Conservation (phyloP, 2,797 vertebrate genomes). For the Gymnoscopelus braueri region DNA sequence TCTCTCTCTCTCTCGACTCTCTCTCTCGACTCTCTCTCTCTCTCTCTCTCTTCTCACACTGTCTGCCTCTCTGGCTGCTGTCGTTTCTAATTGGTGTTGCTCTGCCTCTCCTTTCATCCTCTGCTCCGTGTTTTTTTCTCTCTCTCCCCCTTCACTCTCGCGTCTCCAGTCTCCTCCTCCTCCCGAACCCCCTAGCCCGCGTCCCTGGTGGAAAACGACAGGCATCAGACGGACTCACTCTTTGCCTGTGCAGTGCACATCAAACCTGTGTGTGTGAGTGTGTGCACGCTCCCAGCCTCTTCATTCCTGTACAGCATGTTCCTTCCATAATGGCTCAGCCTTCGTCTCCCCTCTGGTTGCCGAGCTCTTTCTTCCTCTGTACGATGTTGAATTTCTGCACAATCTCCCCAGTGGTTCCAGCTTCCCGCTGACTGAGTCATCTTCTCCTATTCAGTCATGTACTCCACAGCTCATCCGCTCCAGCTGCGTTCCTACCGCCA, state of each 20-base stretch:
- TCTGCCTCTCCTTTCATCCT: slow-evolving; percentile 71
- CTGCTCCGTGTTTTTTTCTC: slow-evolving; percentile 37
- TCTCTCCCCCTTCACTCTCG: slow-evolving; percentile 4
- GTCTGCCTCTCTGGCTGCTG: slow-evolving; percentile 69
- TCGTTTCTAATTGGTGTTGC: slow-evolving; percentile 76
- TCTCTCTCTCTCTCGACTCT: slow-evolving; percentile 32
- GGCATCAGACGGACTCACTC: slow-evolving; percentile 61
- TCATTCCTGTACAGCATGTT: slow-evolving; percentile 52
- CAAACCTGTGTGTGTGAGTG: slow-evolving; percentile 32
- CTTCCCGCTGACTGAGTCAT: slow-evolving; percentile 7
- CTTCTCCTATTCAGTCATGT: slow-evolving; percentile 10
- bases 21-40: slow-evolving; percentile 29
- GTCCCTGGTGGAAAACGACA: slow-evolving; percentile 60
- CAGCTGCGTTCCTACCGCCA: too few species aligned
- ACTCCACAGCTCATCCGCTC: not conserved
- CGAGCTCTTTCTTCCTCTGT: slow-evolving; percentile 13
- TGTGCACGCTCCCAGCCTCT: slow-evolving; percentile 28
- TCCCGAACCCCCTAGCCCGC: slow-evolving; percentile 11
- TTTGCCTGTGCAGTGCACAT: slow-evolving; percentile 45
- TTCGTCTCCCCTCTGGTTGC: slow-evolving; percentile 30
- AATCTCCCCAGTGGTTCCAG: slow-evolving; percentile 2
- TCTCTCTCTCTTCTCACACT: slow-evolving; percentile 20
- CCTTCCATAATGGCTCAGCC: slow-evolving; percentile 32
- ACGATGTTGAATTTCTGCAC: not conserved
- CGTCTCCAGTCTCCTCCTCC: not conserved